Conservation (phyloP, 1,140 invertebrate species). For the Drosophila insularis region DNA sequence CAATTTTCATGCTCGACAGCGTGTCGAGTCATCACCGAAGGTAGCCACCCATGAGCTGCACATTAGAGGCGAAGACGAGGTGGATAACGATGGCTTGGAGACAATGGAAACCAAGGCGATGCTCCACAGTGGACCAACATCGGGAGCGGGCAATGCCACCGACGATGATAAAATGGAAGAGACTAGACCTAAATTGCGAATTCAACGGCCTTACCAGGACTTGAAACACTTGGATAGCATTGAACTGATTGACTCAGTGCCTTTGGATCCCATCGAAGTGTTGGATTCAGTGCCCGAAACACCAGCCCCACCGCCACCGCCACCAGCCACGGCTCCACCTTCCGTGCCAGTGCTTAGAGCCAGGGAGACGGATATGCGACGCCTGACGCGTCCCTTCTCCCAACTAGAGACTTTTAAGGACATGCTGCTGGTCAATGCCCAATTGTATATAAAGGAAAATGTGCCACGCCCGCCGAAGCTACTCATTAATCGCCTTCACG, state of each 20-base stretch:
- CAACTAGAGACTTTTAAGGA: conserved; percentile 76
- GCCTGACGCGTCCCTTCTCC: conserved; percentile 58
- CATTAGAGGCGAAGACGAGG: conserved; percentile 57
- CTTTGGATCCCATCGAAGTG: conserved; percentile 22
- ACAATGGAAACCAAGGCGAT: conserved; percentile 49
- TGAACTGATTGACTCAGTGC: conserved; percentile 67
- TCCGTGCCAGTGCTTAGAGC: conserved; percentile 28
- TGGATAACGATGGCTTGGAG: conserved; percentile 70
- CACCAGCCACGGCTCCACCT: conserved; percentile 56
- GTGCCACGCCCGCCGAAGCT: conserved; percentile 72
- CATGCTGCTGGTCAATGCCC: conserved; percentile 78
- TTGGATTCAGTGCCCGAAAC: conserved; percentile 56
- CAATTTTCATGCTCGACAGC: conserved; percentile 56
- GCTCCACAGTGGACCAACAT: conserved; percentile 39
- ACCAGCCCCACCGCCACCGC: conserved; percentile 63
- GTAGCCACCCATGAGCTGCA: conserved; percentile 46
- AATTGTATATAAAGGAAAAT: conserved; percentile 76
- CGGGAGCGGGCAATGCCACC: conserved; percentile 47
- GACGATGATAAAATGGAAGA: conserved; percentile 71
- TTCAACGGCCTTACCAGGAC: conserved; percentile 34
- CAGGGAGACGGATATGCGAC: conserved; percentile 55
- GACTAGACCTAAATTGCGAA: conserved; percentile 36
- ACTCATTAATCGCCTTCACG: conserved; percentile 51
- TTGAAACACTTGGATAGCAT: conserved; percentile 47
- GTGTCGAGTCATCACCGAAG: neutral